Conservation (phyloP, 2,888 invertebrate genomes). For the Anticlea derivata region DNA sequence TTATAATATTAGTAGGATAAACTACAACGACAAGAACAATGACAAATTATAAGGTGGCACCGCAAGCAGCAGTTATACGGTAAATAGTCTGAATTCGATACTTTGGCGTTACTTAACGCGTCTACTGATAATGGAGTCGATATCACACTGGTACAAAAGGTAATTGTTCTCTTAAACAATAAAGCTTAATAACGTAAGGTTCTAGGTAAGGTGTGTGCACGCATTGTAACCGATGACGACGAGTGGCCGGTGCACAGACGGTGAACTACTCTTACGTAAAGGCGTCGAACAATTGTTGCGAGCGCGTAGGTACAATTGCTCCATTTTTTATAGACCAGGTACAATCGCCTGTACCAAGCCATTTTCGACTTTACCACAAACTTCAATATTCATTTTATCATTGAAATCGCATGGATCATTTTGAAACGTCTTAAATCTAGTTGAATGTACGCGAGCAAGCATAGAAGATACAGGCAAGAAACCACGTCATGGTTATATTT, state of each 20-base stretch:
- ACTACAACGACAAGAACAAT: slow-evolving; percentile 52
- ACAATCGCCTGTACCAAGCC: too few relatives aligned
- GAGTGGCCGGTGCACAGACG: slow-evolving; percentile 44
- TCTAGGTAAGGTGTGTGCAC: slow-evolving; percentile 69
- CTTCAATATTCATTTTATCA: too few relatives aligned
- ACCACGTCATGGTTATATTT: too few relatives aligned
- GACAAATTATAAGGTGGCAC: slow-evolving; percentile 55
- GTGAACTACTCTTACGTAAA: slow-evolving; percentile 37
- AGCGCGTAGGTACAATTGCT: too few relatives aligned
- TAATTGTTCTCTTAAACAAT: slow-evolving; percentile 82
- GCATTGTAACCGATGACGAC: slow-evolving; percentile 47
- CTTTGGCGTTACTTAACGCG: slow-evolving; percentile 69
- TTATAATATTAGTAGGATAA: too few relatives aligned
- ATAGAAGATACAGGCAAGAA: too few relatives aligned
- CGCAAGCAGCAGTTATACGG: slow-evolving; percentile 44
- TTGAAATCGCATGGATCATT: too few relatives aligned
- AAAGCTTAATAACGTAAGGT: slow-evolving; percentile 75
- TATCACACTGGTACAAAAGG: slow-evolving; percentile 77
- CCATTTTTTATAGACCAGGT: not conserved
- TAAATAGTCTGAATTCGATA: slow-evolving; percentile 69
- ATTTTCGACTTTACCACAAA: too few relatives aligned
- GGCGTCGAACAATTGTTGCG: slow-evolving; percentile 2
- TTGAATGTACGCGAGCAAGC: too few relatives aligned
- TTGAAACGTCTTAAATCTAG: too few relatives aligned
- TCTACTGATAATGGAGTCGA: slow-evolving; percentile 72